Base-by-base conservation (phyloP, 2,888 invertebrate species). In the Apoderus coryli region DNA sequence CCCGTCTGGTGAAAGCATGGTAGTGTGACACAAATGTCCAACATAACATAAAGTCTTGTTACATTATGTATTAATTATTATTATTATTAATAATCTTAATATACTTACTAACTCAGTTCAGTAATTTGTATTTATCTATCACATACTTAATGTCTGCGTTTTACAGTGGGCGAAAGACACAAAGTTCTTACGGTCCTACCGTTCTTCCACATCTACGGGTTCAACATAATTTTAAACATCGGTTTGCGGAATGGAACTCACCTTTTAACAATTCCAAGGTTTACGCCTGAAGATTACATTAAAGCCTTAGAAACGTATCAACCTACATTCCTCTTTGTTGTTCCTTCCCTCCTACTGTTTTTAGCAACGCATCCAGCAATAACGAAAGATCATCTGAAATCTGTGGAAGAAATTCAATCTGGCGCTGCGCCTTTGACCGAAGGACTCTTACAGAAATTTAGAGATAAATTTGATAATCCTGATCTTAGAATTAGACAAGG, bases 171-270 rank as follows among this genome's bases (percentile, higher is more conserved):
- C 13, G 55, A 61, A 45, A 61, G 64, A 34, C 68, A 73, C 31
- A 61, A 62, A 3, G 54, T 67, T 3, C 53, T 76, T 10, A 71
- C 72, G 2, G 71, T 76, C 1, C 64, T 84, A 5, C 84, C 82
- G 3, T 77, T 78, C 55, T 82, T 76, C 58, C 82, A 82, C 52
- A 79, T 80, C 37, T 82, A 75, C 51, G 82, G 81, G 2, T 72
- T 77, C 51, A 74, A 74, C 42, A 69, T 69, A 3, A 67, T 78
- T 16, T 57, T 79, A 42, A 71, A 77, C 41, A 61, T 67, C 27
- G 62, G 66, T 16, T 51, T 78, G 2, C 53, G 55, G 28, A 50
- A 66, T 27, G 80, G 79, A 4, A 61, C 64, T 14, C 73, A 75
- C 38, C 34, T 76, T 3, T 61, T 80, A 2, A 69, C 75, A 1